Evolutionary conservation across 1,140 invertebrate genomes (phyloP), one percentile per base, ranked within the genome.

Genomic region (Chrysomallon squamiferum): DNA sequence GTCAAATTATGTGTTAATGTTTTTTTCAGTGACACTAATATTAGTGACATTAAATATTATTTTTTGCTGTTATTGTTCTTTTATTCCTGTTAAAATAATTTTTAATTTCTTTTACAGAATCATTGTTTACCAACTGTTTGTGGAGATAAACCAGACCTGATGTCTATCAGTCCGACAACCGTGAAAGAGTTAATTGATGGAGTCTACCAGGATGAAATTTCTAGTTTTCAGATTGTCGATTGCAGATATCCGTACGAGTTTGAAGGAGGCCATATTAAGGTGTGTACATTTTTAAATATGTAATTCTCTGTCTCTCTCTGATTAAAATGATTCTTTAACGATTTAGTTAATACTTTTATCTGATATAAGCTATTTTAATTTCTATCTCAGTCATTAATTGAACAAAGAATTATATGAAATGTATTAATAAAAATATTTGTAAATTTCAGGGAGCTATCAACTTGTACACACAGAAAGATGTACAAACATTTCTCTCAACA

Each of bases 201-300:
- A 13, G 50, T 70, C 29, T 84, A 75, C 58, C 27, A 54, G 30
- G 67, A 81, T 13, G 57, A 50, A n/a, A 57, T 83, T 25, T 66
- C 66, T n/a, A 69, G 75, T 54, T 78, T 64, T 47, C 43, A 54
- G 18, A 78, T 88, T 27, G 83, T 88, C 61, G 87, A 87, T 79
- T 87, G 82, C 76, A 90, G 97, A 2, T 99, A 97, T 84, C 97
- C 97, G 0, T 99, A 98, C 81, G 97, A 99, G 84, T 99, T 87
- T 82, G 91, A 95, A 18, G 96, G 93, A 22, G 97, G 97, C 0
- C 97, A 99, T 80, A 97, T 99, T 33, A 77, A 84, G 13, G 81
- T 83, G 68, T 71, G 57, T 50, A 62, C 0, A 18, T 35, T 20
- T 64, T 54, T 33, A 32, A 7, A 58, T n/a, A n/a, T n/a, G n/a